phyloP scores from a whole-genome alignment of 2,888 invertebrate species.

The Gryllus longicercus region DNA sequence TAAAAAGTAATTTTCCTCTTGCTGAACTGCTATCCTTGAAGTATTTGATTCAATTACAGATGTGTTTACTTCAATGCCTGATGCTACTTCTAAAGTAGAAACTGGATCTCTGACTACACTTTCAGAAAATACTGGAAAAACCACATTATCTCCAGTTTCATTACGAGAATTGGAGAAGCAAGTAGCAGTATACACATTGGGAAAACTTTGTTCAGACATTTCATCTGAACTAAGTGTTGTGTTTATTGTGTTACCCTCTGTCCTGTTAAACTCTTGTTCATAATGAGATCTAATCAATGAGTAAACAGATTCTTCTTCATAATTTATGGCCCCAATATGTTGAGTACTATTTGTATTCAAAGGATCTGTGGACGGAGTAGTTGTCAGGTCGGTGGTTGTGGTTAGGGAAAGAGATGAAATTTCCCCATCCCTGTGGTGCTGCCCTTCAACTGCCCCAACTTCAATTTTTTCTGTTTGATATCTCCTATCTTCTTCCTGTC shows the following conservation, averaged over 20 bases:
- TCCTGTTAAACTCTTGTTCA: not conserved
- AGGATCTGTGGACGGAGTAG: not conserved
- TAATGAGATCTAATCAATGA: conserved; percentile 1
- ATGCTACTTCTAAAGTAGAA: not conserved
- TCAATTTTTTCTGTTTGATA: not conserved
- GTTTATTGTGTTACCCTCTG: not conserved
- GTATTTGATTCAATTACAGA: not conserved
- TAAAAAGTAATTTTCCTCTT: not conserved
- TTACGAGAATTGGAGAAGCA: not conserved
- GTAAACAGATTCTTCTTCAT: conserved; percentile 17
- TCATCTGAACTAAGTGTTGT: not conserved
- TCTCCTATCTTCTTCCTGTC: not conserved
- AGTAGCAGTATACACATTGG: not conserved
- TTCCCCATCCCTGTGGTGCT: not conserved
- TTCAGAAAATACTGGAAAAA: not conserved
- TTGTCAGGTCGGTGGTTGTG: not conserved
- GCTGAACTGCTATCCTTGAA: not conserved
- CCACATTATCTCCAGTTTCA: not conserved
- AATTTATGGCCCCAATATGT: not conserved
- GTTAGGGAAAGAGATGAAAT: not conserved
- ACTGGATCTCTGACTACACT: not conserved
- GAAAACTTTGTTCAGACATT: not conserved
- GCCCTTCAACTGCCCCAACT: conserved; percentile 17
- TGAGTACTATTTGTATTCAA: not conserved
- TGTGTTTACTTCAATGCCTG: not conserved